Percentiles rank a stretch among this genome's conserved stretches.
phyloP scores from a whole-genome alignment of 2,888 invertebrate genomes.

The Drosophila ustulata region DNA sequence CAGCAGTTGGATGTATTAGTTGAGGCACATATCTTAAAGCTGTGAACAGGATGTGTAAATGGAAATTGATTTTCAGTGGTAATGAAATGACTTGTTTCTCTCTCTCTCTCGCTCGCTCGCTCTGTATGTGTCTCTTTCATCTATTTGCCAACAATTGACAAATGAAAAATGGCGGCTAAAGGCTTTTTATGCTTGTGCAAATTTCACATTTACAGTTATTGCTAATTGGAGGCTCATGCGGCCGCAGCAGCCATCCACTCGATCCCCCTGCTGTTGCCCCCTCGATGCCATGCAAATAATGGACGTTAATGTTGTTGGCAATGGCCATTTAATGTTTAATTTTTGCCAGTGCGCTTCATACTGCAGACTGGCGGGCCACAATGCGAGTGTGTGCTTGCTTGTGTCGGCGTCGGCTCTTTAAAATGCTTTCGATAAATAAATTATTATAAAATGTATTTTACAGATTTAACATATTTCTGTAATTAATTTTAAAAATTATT shows the following conservation, averaged over 20 bases:
- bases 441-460: slow-evolving; percentile 84
- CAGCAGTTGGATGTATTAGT: slow-evolving; percentile 1
- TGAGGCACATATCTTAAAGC: slow-evolving; percentile 53
- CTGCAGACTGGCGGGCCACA: too few species aligned
- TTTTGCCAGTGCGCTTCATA: slow-evolving; percentile 33
- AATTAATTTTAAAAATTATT: slow-evolving; percentile 84
- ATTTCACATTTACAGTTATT: slow-evolving; percentile 80
- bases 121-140: slow-evolving; percentile 5
- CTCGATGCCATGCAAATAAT: slow-evolving; percentile 58
- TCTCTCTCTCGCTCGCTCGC: background rate
- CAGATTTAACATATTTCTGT: slow-evolving; percentile 82
- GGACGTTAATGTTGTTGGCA: slow-evolving; percentile 74
- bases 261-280: background rate
- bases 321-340: slow-evolving; percentile 79
- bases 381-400: slow-evolving; percentile 24
- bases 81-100: slow-evolving; percentile 21
- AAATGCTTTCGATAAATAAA: slow-evolving; percentile 82
- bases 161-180: slow-evolving; percentile 77
- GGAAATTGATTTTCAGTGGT: slow-evolving; percentile 26
- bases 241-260: slow-evolving; percentile 50
- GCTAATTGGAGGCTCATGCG: slow-evolving; percentile 79
- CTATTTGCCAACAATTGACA: slow-evolving; percentile 72
- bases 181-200: slow-evolving; percentile 74
- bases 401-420: slow-evolving; percentile 51
- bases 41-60: slow-evolving; percentile 30